A percentile compares a stretch with the other conserved stretches of the same genome.
Evolutionary conservation across 1,140 invertebrate species (phyloP).

Genomic region (Caenorhabditis latens): DNA sequence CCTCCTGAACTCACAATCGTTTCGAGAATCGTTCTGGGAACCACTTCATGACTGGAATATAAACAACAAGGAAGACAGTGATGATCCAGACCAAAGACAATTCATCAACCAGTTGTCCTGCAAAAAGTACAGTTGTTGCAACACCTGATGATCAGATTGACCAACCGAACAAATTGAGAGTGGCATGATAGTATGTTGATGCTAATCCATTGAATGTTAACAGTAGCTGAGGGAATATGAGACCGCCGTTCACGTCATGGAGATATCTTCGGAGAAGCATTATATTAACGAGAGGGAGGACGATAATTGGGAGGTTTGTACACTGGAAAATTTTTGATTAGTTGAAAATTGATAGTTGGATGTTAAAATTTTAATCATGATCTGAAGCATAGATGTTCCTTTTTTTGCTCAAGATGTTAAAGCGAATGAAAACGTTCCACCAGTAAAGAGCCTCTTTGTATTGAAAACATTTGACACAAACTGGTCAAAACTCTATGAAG

Average conservation of each 20-base stretch:
- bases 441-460: too few relatives aligned
- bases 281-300: conserved; percentile 73
- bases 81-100: conserved; percentile 73
- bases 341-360: background rate
- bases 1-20: conserved; percentile 67
- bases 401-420: background rate
- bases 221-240: conserved; percentile 72
- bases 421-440: too few relatives aligned
- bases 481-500: too few relatives aligned
- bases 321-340: conserved; percentile 62
- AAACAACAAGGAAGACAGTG: conserved; percentile 74
- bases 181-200: conserved; percentile 76
- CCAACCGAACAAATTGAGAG: conserved; percentile 73
- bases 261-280: conserved; percentile 72
- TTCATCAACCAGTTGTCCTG: conserved; percentile 77
- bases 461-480: too few relatives aligned
- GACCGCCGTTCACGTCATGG: conserved; percentile 68
- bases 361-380: conserved; percentile 3
- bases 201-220: conserved; percentile 75
- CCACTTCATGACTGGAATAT: conserved; percentile 73
- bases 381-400: too few relatives aligned
- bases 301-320: conserved; percentile 76
- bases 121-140: conserved; percentile 10
- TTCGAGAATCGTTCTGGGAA: conserved; percentile 67
- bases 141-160: background rate